Percentiles rank a stretch among this genome's conserved stretches.
These are phyloP conservation scores for Physeter macrocephalus DNA, from an alignment of 2,113 vertebrate genomes.

Conservation along the genomic window DNA sequence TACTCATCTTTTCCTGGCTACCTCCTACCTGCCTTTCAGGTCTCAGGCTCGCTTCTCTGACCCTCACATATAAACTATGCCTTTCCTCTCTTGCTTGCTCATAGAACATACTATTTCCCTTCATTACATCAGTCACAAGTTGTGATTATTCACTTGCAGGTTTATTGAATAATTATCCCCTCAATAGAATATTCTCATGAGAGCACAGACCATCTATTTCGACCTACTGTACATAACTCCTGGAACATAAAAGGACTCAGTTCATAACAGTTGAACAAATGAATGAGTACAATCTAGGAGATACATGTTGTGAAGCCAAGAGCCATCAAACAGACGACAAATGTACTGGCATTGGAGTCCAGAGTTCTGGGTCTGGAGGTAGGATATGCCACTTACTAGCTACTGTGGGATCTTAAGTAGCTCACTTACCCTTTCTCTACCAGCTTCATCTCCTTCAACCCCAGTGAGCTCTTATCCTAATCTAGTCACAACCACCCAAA, in stretches of 20 bases:
- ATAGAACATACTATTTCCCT: neutral
- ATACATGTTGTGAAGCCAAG: neutral
- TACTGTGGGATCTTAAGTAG: rapidly evolving
- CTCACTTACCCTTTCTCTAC: neutral
- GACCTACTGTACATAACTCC: neutral
- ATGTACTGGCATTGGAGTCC: rapidly evolving
- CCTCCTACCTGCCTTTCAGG: neutral
- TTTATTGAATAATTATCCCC: neutral
- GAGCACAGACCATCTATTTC: too few relatives aligned
- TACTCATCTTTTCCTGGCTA: neutral
- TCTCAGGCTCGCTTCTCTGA: neutral
- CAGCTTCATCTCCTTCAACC: neutral
- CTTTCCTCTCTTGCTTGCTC: neutral
- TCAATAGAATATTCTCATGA: neutral
- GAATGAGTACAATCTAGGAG: neutral
- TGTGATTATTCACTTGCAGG: neutral
- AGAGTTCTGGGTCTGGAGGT: too few relatives aligned
- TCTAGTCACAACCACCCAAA: neutral
- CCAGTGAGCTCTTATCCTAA: neutral
- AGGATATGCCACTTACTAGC: neutral
- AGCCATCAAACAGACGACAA: too few relatives aligned
- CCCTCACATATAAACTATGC: neutral
- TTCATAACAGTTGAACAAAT: neutral
- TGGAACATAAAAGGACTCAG: neutral
- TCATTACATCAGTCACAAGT: neutral